Base-by-base conservation (phyloP, 1,140 invertebrate species). In the Mamestra configurata region DNA sequence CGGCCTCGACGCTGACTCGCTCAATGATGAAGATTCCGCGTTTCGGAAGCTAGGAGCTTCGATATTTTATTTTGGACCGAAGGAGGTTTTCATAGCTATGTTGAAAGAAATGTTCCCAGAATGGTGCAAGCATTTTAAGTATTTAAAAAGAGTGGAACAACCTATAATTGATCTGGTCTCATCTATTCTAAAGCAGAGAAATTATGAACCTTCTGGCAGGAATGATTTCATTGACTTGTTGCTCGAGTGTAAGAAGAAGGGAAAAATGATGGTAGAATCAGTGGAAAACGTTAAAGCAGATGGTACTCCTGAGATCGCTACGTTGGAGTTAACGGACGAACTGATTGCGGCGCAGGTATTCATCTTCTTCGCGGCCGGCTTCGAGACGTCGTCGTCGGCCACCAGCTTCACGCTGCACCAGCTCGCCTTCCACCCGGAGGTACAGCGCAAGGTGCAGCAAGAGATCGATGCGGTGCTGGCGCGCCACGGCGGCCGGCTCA, bases 371-470 rank as follows among this genome's bases (percentile, higher is more conserved):
- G 78, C 96, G 3, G 96, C 95, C 11, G 87, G 86, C 70, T 94
- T 96, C 86, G 96, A 97, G 59, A 97, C 96, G 0, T 96, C 96
- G 0, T 95, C 96, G 0, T 95, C 92, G 6, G 86, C 95, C 0
- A 90, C 96, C 4, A 89, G 93, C 24, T 96, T 95, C 76, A 86
- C 93, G 0, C 72, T 95, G 1, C 96, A 96, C 82, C 89, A 95
- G 76, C 88, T 97, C 20, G 96, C 96, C 0, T 81, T 87, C n/a
- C 89, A 96, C 87, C 95, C 94, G n/a, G 94, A 96, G 3, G 88
- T 95, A 15, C 97, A 97, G 86, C 87, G 94, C 13, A 94, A 92
- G 85, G 81, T 97, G 6, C 92, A 95, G 31, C 85, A 94, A 10
- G 96, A 97, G 86, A 94, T 97, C 6, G 91, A 95, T 22, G 77